Percentiles rank a stretch among this genome's conserved stretches.
These are phyloP conservation scores for Cyprinodon variegatus DNA, from an alignment of 2,113 vertebrate species.

Conservation along the genomic window DNA sequence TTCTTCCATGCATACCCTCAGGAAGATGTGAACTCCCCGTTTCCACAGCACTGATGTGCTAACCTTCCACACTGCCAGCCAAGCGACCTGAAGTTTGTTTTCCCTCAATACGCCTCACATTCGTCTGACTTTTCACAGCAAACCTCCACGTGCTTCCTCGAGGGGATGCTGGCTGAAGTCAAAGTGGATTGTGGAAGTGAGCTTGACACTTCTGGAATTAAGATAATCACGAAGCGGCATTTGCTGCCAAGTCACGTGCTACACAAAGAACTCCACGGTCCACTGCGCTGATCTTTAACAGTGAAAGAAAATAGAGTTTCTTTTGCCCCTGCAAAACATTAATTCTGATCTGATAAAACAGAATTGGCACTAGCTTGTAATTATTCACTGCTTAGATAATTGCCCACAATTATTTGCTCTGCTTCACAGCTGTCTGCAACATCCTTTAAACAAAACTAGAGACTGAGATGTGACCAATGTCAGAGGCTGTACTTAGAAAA, in stretches of 20 bases:
- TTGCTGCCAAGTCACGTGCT: constrained; percentile 16
- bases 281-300: constrained; percentile 6
- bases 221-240: constrained; percentile 19
- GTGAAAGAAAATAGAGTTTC: constrained; percentile 7
- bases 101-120: constrained; percentile 38
- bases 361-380: constrained; percentile 29
- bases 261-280: constrained; percentile 27
- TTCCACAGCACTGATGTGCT: constrained; percentile 67
- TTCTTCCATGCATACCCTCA: constrained; percentile 41
- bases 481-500: not conserved
- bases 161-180: constrained; percentile 21
- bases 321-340: constrained; percentile 15
- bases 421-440: constrained; percentile 10
- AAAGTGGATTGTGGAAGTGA: constrained; percentile 24
- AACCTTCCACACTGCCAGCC: constrained; percentile 48
- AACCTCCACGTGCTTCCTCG: constrained; percentile 45
- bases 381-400: constrained; percentile 33
- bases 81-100: constrained; percentile 53
- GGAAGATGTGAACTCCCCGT: constrained; percentile 66
- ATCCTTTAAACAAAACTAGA: constrained; percentile 14
- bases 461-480: not conserved
- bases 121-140: constrained; percentile 40
- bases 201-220: constrained; percentile 11
- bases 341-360: constrained; percentile 38
- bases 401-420: constrained; percentile 19